Evolutionary conservation across 2,888 invertebrate species (phyloP), one percentile per base, ranked within the genome.

Genomic region (Tyria jacobaeae): DNA sequence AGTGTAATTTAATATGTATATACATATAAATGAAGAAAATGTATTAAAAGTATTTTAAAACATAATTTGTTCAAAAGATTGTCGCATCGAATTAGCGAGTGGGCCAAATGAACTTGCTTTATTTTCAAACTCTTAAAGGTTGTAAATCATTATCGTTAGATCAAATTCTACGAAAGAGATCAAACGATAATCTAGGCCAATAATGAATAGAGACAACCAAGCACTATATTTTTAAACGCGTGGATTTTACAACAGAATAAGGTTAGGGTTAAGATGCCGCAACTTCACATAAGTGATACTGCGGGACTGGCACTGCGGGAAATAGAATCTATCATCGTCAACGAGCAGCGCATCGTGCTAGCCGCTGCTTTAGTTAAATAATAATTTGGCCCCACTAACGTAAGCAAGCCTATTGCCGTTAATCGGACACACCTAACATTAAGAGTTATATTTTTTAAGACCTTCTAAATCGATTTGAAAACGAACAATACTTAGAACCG

Each of bases 131-230:
- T 53, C 57, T 75, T 48, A 56, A 62, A 65, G 51, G 68, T 62
- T 68, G 71, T 73, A 65, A 71, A 65, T 75, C 65, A 73, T 65
- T 75, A 73, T 73, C 72, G 55, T 68, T 14, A 57, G 52, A 73
- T 73, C 65, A 68, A 58, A 62, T 71, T 68, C 62, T 58, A 68
- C 41, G 61, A 39, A 48, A 52, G 53, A 51, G 71, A 73, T 71
- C 62, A 51, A 50, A 17, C 60, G 75, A 73, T 73, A 58, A 58
- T 58, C 50, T 57, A 35, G 57, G 50, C 49, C 57, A 50, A 57
- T 57, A 75, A 75, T 39, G 44, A 50, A 50, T 60, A 60, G 53
- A 64, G 35, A 44, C 31, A 53, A 65, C 71, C 71, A 14, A 1
- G 7, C n/a, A 39, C n/a, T n/a, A 1, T 41, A 9, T 5, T 3